phyloP scores from a whole-genome alignment of 2,113 vertebrate species.

The Clarias magur region DNA sequence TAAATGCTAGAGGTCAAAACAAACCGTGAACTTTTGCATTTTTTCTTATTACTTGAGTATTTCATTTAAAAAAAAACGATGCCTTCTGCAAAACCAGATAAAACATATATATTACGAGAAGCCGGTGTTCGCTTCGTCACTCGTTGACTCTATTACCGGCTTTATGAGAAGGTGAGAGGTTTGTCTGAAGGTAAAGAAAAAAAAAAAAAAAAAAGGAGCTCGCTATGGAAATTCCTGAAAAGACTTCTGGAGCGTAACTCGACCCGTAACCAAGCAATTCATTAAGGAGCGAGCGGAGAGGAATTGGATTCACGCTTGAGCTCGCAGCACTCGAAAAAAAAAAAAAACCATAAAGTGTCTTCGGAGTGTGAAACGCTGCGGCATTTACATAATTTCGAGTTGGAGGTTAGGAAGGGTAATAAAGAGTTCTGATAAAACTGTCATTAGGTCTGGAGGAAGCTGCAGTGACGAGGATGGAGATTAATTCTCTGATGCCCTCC shows the following conservation, averaged over 20 bases:
- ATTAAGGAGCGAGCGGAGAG: conserved; percentile 67
- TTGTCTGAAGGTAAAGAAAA: conserved; percentile 59
- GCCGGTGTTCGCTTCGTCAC: background rate
- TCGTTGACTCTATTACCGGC: conserved; percentile 26
- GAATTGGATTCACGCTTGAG: conserved; percentile 74
- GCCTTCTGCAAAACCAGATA: conserved; percentile 19
- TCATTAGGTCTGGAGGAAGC: conserved; percentile 64
- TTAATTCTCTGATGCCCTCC: conserved; percentile 63
- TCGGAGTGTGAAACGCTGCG: conserved; percentile 56
- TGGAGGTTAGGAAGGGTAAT: conserved; percentile 60
- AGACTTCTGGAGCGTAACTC: conserved; percentile 62
- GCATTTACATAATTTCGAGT: conserved; percentile 73
- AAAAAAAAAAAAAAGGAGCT: background rate
- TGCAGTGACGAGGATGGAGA: conserved; percentile 56
- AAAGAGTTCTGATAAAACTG: conserved; percentile 77
- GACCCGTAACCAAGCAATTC: conserved; percentile 71
- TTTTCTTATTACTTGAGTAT: conserved; percentile 1
- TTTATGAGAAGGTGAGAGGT: conserved; percentile 11
- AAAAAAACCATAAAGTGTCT: conserved; percentile 66
- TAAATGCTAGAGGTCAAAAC: conserved; percentile 38
- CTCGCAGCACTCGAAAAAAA: conserved; percentile 41
- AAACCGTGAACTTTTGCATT: conserved; percentile 31
- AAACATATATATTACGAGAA: conserved; percentile 10
- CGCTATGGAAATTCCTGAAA: conserved; percentile 16
- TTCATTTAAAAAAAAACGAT: background rate